These are phyloP conservation scores for Tyrophagus putrescentiae DNA, from an alignment of 1,140 invertebrate genomes.

Conservation along the genomic window DNA sequence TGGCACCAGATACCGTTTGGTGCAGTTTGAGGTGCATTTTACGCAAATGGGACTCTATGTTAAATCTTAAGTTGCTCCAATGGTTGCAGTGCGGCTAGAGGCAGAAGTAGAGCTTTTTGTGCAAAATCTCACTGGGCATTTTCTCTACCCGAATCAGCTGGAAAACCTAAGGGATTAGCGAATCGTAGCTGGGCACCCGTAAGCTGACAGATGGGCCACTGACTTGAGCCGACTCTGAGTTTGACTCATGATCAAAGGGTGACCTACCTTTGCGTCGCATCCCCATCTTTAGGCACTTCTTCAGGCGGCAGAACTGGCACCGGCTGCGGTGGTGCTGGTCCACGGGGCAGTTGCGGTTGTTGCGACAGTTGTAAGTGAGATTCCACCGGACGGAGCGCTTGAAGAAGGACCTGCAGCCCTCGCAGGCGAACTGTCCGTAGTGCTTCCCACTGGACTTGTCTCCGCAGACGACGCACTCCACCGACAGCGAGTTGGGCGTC, in stretches of 20 bases:
- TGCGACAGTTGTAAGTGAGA: constrained; percentile 91
- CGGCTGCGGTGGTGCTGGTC: constrained; percentile 98
- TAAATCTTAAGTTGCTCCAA: no score
- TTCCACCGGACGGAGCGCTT: constrained; percentile 92
- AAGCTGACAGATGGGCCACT: no score
- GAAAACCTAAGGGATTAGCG: no score
- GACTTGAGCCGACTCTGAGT: no score
- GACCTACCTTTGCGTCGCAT: constrained; percentile 97
- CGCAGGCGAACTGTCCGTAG: constrained; percentile 97
- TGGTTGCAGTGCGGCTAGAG: no score
- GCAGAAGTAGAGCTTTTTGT: no score
- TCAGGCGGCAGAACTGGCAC: constrained; percentile 77
- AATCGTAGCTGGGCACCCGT: no score
- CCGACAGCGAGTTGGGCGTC: constrained; percentile 29
- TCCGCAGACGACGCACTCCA: constrained; percentile 96
- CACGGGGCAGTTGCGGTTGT: constrained; percentile 89
- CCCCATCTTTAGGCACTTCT: constrained; percentile 98
- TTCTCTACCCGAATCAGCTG: no score
- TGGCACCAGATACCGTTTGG: no score
- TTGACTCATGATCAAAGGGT: constrained; percentile 13
- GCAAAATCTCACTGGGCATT: no score
- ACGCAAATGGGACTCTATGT: no score
- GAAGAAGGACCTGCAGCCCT: constrained; percentile 97
- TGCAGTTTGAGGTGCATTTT: no score
- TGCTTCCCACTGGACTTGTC: constrained; percentile 97